Evolutionary conservation across 2,797 vertebrate species (phyloP).

Genomic region (Todus mexicanus): DNA sequence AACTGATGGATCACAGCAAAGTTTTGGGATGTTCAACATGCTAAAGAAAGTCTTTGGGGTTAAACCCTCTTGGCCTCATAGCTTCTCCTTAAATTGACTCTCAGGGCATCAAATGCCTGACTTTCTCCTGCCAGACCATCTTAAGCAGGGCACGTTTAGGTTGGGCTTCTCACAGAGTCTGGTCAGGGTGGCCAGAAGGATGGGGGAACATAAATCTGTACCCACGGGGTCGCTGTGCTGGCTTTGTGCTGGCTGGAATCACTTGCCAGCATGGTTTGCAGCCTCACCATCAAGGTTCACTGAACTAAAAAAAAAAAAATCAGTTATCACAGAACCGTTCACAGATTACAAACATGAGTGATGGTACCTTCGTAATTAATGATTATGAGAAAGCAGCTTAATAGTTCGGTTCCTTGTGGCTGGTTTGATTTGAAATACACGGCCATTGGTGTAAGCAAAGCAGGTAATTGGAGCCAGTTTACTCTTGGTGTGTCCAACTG

Average conservation of each 20-base stretch:
- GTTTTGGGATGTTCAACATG: background rate
- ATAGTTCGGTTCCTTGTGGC: conserved; percentile 26
- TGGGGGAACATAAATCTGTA: background rate
- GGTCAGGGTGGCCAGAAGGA: background rate
- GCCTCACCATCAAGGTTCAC: conserved; percentile 7
- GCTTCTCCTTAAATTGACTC: background rate
- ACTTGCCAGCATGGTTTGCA: background rate
- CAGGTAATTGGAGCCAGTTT: background rate
- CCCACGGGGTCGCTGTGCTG: background rate
- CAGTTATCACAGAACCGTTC: conserved; percentile 8
- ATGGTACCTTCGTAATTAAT: conserved; percentile 59
- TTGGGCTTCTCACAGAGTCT: background rate
- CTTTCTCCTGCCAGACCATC: background rate
- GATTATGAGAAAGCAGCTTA: conserved; percentile 32
- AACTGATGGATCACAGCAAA: background rate
- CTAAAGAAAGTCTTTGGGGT: background rate
- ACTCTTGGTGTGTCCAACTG: background rate
- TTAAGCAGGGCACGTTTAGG: background rate
- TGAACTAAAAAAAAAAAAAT: conserved; percentile 28
- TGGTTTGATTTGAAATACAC: conserved; percentile 35
- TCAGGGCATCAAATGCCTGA: background rate
- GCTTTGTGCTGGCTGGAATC: background rate
- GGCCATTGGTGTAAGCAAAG: background rate
- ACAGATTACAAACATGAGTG: conserved; percentile 28
- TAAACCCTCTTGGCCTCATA: background rate